Evolutionary conservation across 2,888 invertebrate species (phyloP).

Genomic region (Dasypolia templi): DNA sequence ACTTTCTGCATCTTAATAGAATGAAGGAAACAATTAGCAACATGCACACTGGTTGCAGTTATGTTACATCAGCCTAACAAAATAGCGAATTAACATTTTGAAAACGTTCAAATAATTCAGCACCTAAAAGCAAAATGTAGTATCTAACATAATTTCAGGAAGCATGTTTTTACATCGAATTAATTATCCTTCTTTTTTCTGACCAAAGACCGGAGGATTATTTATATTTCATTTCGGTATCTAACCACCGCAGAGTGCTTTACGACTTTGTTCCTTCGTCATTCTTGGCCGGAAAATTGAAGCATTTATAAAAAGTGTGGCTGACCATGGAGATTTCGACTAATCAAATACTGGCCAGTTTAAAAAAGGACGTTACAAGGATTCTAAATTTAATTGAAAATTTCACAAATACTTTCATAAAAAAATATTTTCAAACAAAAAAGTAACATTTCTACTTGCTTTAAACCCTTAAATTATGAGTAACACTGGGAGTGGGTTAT

Average conservation of each 20-base stretch:
- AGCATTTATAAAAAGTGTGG: slow-evolving; percentile 70
- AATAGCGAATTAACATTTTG: slow-evolving; percentile 19
- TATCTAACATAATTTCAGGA: slow-evolving; percentile 29
- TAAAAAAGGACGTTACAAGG: slow-evolving; percentile 1
- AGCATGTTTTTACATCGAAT: slow-evolving; percentile 43
- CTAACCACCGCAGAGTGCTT: slow-evolving; percentile 58
- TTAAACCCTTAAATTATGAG: slow-evolving; percentile 13
- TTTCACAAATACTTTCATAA: background rate
- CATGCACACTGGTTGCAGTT: background rate
- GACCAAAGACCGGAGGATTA: slow-evolving; percentile 49
- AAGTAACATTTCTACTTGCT: background rate
- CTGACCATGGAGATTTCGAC: slow-evolving; percentile 46
- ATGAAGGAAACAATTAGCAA: background rate
- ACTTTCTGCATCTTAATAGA: background rate
- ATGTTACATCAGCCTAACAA: background rate
- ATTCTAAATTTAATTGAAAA: slow-evolving; percentile 12
- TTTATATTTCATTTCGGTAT: slow-evolving; percentile 65
- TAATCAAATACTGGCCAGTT: slow-evolving; percentile 47
- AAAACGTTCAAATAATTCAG: slow-evolving; percentile 11
- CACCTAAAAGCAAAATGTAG: slow-evolving; percentile 27
- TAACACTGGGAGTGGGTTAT: slow-evolving; percentile 5
- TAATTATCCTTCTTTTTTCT: slow-evolving; percentile 50
- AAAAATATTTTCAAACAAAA: background rate
- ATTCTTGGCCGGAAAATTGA: slow-evolving; percentile 61
- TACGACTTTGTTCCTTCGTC: slow-evolving; percentile 56